Evolutionary conservation across 1,140 invertebrate genomes (phyloP), one percentile per base, ranked within the genome.

Genomic region (Phenacoccus solenopsis): DNA sequence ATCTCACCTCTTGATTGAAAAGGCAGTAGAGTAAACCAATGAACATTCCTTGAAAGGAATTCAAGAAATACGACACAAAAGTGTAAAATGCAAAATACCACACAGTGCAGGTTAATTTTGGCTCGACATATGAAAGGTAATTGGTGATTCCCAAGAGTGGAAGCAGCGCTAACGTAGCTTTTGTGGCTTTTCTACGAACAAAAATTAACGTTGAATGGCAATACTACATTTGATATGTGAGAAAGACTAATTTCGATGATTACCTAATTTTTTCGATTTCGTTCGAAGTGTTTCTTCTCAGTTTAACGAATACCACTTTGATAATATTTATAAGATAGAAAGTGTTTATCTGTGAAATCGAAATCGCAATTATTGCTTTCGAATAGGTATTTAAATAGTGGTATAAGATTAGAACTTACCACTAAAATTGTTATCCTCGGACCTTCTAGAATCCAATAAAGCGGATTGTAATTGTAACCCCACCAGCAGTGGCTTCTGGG

Each of bases 371-470:
- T 7, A 32, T 32, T 7, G 30, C 13, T 32, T 32, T 7, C 13
- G 5, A 32, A 32, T 32, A 13, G 30, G 30, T 32, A 32, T 32
- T 32, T n/a, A 13, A 32, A 5, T 32, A 13, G 30, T 7, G 13
- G 5, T 32, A 13, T 5, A 13, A 13, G 30, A 13, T 32, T 32
- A 7, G 5, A 5, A 32, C 30, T 13, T 81, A 90, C 90, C 78
- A 89, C 77, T 75, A 94, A 88, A 3, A 93, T 85, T 0, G 83
- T 84, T 25, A 89, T 81, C 69, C 91, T 80, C 0, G 92, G 91
- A 38, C 89, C 91, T 79, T 94, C 90, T 24, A 94, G 78, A 69
- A 94, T 93, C 91, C 91, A 94, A 77, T 90, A 93, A 74, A 88
- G 88, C 0, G 82, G 79, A 2, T 85, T 84, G 68, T 91, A 84